Evolutionary conservation across 2,113 vertebrate species (phyloP).

Genomic region (Thryonomys swinderianus): DNA sequence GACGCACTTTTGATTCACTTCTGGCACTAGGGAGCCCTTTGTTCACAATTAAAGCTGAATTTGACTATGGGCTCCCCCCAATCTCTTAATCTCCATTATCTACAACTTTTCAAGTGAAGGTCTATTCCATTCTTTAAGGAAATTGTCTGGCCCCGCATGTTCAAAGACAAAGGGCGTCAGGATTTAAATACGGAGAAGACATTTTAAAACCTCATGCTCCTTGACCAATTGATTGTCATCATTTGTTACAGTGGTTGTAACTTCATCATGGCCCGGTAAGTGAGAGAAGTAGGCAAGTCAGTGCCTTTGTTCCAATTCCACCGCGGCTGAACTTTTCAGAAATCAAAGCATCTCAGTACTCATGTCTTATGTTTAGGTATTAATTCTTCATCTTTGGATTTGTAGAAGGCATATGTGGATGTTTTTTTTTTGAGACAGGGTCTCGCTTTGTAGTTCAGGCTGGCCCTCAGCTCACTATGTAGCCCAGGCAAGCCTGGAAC

Average conservation of each 20-base stretch:
- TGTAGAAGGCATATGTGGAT: not conserved
- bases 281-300: not conserved
- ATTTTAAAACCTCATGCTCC: conserved; percentile 19
- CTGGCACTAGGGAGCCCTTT: not conserved
- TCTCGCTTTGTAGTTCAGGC: no score
- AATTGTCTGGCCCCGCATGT: not conserved
- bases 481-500: no score
- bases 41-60: conserved; percentile 16
- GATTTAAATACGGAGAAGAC: conserved; percentile 33
- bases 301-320: not conserved
- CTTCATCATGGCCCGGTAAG: not conserved
- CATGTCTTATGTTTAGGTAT: not conserved
- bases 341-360: not conserved
- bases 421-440: no score
- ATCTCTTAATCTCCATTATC: not conserved
- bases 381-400: not conserved
- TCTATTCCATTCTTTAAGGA: not conserved
- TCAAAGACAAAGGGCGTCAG: conserved; percentile 45
- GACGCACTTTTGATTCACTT: conserved; percentile 23
- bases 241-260: not conserved
- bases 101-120: conserved; percentile 10
- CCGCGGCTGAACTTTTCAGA: not conserved
- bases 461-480: no score
- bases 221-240: not conserved
- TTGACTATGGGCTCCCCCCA: conserved; percentile 28